phyloP scores from a whole-genome alignment of 2,797 vertebrate species.

The Molossus molossus region DNA sequence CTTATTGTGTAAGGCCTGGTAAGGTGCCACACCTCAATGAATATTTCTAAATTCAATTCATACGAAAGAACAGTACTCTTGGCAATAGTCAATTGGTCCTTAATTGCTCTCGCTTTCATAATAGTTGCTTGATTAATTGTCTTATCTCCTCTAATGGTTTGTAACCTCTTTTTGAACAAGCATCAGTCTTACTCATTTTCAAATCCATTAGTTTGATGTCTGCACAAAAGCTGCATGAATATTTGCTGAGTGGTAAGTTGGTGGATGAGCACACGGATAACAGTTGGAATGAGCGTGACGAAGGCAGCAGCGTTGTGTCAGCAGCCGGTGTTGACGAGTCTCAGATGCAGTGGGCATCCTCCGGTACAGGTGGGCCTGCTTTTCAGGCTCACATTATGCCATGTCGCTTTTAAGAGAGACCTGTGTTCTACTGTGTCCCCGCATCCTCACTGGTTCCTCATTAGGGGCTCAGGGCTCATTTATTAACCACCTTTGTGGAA shows the following conservation, averaged over 20 bases:
- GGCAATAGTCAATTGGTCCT: background rate
- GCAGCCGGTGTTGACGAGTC: background rate
- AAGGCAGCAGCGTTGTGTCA: background rate
- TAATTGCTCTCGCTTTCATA: background rate
- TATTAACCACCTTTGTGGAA: constrained; percentile 42
- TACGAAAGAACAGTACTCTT: background rate
- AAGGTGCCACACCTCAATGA: background rate
- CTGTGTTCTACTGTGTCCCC: background rate
- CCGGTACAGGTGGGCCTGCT: background rate
- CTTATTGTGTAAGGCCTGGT: background rate
- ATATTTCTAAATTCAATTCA: background rate
- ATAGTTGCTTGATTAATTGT: background rate
- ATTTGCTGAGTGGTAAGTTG: constrained; percentile 1
- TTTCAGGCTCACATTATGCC: background rate
- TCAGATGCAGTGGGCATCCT: background rate
- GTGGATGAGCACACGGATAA: background rate
- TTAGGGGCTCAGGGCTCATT: background rate
- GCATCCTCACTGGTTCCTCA: constrained; percentile 1
- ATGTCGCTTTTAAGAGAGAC: background rate
- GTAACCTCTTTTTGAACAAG: background rate
- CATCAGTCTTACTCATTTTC: background rate
- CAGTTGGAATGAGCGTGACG: background rate
- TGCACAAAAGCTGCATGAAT: constrained; percentile 21
- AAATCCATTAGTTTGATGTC: background rate
- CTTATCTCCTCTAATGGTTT: background rate